Conservation (phyloP, 2,888 invertebrate species). For the Mesodorylaimus sp. region DNA sequence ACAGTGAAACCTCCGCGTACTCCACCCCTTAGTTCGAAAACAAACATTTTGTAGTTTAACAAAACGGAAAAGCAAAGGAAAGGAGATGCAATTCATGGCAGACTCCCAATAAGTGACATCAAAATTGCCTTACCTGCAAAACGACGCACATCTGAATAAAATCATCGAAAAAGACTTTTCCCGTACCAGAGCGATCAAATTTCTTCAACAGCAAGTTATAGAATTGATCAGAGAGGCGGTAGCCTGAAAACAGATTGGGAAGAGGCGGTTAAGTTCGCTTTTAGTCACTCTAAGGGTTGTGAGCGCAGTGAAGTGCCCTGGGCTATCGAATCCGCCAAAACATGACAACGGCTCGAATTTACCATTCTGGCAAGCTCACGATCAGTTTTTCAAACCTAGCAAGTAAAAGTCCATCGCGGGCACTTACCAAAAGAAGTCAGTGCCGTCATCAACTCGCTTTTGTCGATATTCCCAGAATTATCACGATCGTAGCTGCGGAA, state of each 20-base stretch:
- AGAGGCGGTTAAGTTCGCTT: not conserved
- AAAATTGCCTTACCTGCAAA: slow-evolving; percentile 16
- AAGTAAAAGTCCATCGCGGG: not conserved
- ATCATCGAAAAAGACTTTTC: slow-evolving; percentile 86
- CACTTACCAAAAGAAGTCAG: slow-evolving; percentile 7
- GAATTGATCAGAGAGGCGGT: slow-evolving; percentile 55
- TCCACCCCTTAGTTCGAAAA: too few species aligned
- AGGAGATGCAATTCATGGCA: slow-evolving; percentile 19
- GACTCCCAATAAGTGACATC: not conserved
- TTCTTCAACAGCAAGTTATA: slow-evolving; percentile 63
- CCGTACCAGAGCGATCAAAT: slow-evolving; percentile 76
- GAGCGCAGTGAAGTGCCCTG: too few species aligned
- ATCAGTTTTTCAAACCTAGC: too few species aligned
- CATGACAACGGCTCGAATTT: too few species aligned
- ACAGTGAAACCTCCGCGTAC: too few species aligned
- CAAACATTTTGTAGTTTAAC: too few species aligned
- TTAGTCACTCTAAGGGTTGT: too few species aligned
- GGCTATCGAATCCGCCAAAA: too few species aligned
- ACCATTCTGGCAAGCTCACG: too few species aligned
- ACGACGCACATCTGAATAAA: slow-evolving; percentile 90
- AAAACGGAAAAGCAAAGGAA: too few species aligned
- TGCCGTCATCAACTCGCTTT: slow-evolving; percentile 58
- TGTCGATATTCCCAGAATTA: slow-evolving; percentile 68
- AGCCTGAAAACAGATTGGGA: slow-evolving; percentile 30
- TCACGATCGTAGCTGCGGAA: slow-evolving; percentile 84